A percentile compares a stretch with the other conserved stretches of the same genome.
These are phyloP conservation scores for Eupeodes corollae DNA, from an alignment of 1,140 invertebrate genomes.

Conservation along the genomic window DNA sequence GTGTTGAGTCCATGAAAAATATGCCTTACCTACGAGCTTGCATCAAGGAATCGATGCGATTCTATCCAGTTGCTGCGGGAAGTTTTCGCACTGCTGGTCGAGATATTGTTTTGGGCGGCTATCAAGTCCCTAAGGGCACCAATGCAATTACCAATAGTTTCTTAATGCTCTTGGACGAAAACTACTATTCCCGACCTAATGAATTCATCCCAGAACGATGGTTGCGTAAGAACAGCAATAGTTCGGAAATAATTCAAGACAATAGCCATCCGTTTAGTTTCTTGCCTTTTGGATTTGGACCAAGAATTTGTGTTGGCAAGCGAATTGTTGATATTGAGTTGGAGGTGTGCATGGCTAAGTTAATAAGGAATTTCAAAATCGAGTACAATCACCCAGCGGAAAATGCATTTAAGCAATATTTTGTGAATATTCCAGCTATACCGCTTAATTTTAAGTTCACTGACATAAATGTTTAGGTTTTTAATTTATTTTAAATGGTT, in stretches of 20 bases:
- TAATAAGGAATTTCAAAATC: conserved; percentile 41
- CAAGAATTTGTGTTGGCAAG: conserved; percentile 41
- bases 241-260: conserved; percentile 26
- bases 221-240: conserved; percentile 19
- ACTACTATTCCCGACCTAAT: conserved; percentile 39
- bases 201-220: conserved; percentile 45
- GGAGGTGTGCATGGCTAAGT: conserved; percentile 44
- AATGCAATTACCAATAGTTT: conserved; percentile 36
- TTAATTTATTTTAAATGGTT: no score
- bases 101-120: conserved; percentile 42
- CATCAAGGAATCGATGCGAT: conserved; percentile 45
- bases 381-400: conserved; percentile 22
- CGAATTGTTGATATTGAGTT: conserved; percentile 57
- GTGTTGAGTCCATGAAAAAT: conserved; percentile 39
- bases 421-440: neutral
- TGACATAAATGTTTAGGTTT: neutral
- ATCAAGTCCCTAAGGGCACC: conserved; percentile 44
- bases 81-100: conserved; percentile 37
- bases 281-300: conserved; percentile 46
- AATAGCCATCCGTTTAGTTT: conserved; percentile 40
- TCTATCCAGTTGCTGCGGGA: conserved; percentile 39
- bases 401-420: neutral
- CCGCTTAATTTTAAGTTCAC: neutral
- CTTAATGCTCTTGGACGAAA: conserved; percentile 28
- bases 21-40: conserved; percentile 47